A percentile compares a stretch with the other conserved stretches of the same genome.
Evolutionary conservation across 2,888 invertebrate species (phyloP).

Genomic region (Xanthorhoe designata): DNA sequence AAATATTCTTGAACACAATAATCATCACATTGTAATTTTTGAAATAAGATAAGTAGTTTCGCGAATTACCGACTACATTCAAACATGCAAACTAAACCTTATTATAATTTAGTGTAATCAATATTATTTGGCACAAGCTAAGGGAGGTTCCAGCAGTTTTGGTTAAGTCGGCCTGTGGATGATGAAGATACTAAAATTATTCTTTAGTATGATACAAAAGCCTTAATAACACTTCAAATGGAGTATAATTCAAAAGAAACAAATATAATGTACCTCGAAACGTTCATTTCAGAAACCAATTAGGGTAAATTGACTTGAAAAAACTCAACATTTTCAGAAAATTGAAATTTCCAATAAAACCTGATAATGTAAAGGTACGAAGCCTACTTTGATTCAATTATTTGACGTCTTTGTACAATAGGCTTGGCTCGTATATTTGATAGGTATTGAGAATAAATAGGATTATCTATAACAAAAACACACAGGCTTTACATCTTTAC

Average conservation of each 20-base stretch:
- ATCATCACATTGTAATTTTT: too few relatives aligned
- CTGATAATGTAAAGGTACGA: background rate
- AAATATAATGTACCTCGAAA: background rate
- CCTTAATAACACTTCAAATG: background rate
- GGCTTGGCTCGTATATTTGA: background rate
- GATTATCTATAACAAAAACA: background rate
- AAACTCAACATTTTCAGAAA: background rate
- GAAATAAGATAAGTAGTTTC: too few relatives aligned
- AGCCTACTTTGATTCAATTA: constrained; percentile 1
- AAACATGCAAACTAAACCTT: too few relatives aligned
- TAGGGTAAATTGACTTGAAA: background rate
- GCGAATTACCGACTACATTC: too few relatives aligned
- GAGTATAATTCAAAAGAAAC: background rate
- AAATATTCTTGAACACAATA: too few relatives aligned
- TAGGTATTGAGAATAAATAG: background rate
- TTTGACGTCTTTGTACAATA: background rate
- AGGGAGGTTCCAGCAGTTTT: too few relatives aligned
- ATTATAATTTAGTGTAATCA: too few relatives aligned
- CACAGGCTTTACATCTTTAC: too few relatives aligned
- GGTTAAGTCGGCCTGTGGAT: background rate
- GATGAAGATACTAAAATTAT: too few relatives aligned
- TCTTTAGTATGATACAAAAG: background rate
- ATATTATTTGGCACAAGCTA: too few relatives aligned
- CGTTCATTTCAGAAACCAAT: background rate
- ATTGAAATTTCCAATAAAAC: background rate